A percentile compares a stretch with the other conserved stretches of the same genome.
phyloP scores from a whole-genome alignment of 1,140 invertebrate genomes.

The Drosophila sproati region DNA sequence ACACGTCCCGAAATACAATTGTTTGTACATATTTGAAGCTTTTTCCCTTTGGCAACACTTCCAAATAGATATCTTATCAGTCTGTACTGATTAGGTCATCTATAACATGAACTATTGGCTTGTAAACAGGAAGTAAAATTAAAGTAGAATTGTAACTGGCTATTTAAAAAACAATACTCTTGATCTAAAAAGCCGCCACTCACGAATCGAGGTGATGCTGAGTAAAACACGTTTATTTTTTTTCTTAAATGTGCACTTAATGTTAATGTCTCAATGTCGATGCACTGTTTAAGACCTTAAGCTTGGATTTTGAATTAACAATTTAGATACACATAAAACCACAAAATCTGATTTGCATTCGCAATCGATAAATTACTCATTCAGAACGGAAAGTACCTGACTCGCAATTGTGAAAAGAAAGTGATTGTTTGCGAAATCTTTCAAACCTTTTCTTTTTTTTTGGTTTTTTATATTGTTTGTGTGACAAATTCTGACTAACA shows the following conservation, averaged over 20 bases:
- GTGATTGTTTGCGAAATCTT: slow-evolving; percentile 32
- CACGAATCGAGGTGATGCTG: neutral
- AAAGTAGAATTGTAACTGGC: neutral
- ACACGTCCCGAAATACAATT: slow-evolving; percentile 3
- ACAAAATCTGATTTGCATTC: neutral
- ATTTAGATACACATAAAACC: neutral
- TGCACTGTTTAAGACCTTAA: neutral
- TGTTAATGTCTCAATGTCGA: neutral
- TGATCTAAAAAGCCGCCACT: slow-evolving; percentile 5
- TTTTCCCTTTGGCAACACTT: slow-evolving; percentile 4
- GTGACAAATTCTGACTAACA: slow-evolving; percentile 48
- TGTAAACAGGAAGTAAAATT: slow-evolving; percentile 25
- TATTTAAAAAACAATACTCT: slow-evolving; percentile 12
- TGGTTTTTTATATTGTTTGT: too few relatives aligned
- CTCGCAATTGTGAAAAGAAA: slow-evolving; percentile 23
- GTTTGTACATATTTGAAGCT: neutral
- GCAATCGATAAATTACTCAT: slow-evolving; percentile 4
- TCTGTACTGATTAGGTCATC: neutral
- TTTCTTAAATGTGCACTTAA: neutral
- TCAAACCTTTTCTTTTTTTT: slow-evolving; percentile 4
- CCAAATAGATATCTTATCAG: slow-evolving; percentile 6
- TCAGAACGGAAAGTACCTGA: neutral
- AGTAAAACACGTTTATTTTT: neutral
- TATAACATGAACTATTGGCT: neutral
- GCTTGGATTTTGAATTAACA: neutral